Base-by-base conservation (phyloP, 2,888 invertebrate species). In the Xestia rhomboidea region DNA sequence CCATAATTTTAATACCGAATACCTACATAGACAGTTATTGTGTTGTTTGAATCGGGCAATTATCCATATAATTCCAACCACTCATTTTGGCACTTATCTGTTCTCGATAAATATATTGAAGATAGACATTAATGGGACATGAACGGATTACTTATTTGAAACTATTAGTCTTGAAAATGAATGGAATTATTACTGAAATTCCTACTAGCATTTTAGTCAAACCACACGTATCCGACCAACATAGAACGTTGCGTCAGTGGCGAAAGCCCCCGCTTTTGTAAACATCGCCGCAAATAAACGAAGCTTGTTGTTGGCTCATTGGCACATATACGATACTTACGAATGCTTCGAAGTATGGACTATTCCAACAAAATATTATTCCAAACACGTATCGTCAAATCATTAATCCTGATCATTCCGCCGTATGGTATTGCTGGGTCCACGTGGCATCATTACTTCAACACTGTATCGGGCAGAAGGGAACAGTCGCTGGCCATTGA, bases 201-300 rank as follows among this genome's bases (percentile, higher is more conserved):
- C 41, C 41, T 41, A 69, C 77, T 62, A 60, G 46, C 70, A 68
- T 66, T 73, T 72, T 77, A 73, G 68, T 72, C 62, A 54, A 78
- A 81, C 68, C 57, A 79, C 82, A 77, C 78, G 73, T 85, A 77
- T 89, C 87, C 76, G 87, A 91, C 90, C 84, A 90, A 92, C 90
- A 91, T 90, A 90, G 90, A 89, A 71, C 86, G 88, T 95, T 95
- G 93, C 96, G 95, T 95, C 95, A 96, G 91, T 89, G 87, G 83
- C 93, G 91, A 93, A 93, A 94, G 92, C 92, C 90, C 82, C 82
- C 84, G 87, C 88, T 93, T 88, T 92, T 94, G 94, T 96, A 96
- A 96, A 95, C 95, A 95, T 88, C 91, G 92, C 94, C 95, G 91
- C 92, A 95, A 96, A 96, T 96, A 96, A 94, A 94, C 92, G 88